Base-by-base conservation (phyloP, 2,113 vertebrate species). In the Ceyx margarethae region DNA sequence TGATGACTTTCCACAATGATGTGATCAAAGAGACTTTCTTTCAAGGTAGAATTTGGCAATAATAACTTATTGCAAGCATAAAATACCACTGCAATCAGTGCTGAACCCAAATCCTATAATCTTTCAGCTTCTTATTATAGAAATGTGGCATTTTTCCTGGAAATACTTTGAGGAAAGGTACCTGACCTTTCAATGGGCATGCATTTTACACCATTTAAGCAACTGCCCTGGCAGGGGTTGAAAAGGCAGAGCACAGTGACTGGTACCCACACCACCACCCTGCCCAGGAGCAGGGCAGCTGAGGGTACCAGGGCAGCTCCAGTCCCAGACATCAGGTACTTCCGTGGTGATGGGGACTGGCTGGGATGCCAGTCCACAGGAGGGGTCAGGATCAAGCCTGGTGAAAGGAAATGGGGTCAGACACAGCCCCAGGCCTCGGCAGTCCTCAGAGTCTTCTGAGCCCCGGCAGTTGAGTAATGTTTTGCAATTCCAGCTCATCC, bases 401-500 rank as follows among this genome's bases (percentile, higher is more conserved):
- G 56, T 14, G 46, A 28, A 29, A 6, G 15, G 23, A 48, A 8
- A 11, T 5, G 8, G 22, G 8, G 7, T 51, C 31, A 79, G 53
- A 46, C 13, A 9, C 14, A 33, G 42, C 7, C 28, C 4, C 0
- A 0, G 23, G 25, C 11, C n/a, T 8, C 15, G 5, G 14, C 11
- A 7, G 31, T 13, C 43, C 62, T 26, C 20, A 3, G 4, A 40
- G 57, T 35, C 31, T 11, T 29, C 37, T 17, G 45, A 9, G 6
- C 23, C 25, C 13, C 6, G 4, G 15, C 10, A 31, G 5, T 3
- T 42, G 23, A 3, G 1, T 28, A 23, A 43, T 1, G 22, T 18
- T 37, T 23, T 46, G 65, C n/a, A 79, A 14, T 10, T 53, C 35
- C 25, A 35, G 35, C 10, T 73, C 51, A 58, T 62, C 46, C 10